A percentile compares a stretch with the other conserved stretches of the same genome.
Conservation (phyloP, 2,113 vertebrate species). For the Neofelis nebulosa region DNA sequence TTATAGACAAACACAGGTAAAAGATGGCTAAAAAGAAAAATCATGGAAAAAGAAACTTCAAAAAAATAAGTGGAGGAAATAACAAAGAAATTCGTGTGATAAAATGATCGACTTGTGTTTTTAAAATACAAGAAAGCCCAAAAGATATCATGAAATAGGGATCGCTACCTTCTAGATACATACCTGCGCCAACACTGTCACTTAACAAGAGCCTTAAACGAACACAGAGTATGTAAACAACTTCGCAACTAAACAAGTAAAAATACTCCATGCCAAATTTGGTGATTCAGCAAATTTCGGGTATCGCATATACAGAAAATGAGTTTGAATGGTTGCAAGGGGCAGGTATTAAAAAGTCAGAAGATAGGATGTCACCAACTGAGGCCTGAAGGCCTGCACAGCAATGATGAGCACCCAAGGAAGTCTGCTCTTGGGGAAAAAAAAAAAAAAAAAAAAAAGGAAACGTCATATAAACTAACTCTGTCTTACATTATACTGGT, state of each 20-base stretch:
- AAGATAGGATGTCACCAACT: neutral
- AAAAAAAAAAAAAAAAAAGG: neutral
- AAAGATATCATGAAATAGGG: neutral
- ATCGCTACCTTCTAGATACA: neutral
- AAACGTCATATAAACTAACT: neutral
- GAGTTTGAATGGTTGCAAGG: neutral
- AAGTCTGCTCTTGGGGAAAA: neutral
- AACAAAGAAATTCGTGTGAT: neutral
- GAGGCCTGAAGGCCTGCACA: neutral
- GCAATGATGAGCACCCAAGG: neutral
- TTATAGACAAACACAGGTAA: neutral
- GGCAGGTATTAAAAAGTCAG: neutral
- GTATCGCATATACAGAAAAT: neutral
- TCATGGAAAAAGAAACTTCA: neutral
- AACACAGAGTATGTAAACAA: neutral
- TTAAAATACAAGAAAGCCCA: neutral
- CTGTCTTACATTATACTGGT: neutral
- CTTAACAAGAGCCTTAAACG: neutral
- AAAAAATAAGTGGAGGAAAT: neutral
- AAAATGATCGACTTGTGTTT: neutral
- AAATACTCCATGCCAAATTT: neutral
- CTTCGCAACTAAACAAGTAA: neutral
- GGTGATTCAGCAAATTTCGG: neutral
- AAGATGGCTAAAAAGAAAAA: neutral
- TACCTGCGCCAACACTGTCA: neutral